Evolutionary conservation across 2,888 invertebrate species (phyloP).

Genomic region (Amphipyra berbera): DNA sequence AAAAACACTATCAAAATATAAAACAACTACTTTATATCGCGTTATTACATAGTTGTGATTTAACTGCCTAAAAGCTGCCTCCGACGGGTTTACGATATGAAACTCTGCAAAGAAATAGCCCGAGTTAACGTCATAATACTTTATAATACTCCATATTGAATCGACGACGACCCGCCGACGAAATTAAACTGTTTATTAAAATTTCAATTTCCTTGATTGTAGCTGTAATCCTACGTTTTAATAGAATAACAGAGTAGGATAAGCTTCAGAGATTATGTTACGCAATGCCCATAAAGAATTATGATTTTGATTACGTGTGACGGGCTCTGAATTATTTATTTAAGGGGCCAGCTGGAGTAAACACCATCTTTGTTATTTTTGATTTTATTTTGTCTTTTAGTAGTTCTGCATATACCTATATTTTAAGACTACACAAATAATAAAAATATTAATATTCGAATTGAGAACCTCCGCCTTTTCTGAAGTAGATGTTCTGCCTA

Average conservation of each 20-base stretch:
- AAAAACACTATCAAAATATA: slow-evolving; percentile 21
- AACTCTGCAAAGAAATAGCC: slow-evolving; percentile 66
- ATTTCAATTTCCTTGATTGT: slow-evolving; percentile 68
- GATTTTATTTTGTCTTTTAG: background rate
- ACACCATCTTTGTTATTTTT: background rate
- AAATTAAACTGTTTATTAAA: slow-evolving; percentile 68
- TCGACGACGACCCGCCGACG: slow-evolving; percentile 46
- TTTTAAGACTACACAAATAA: no score
- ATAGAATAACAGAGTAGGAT: slow-evolving; percentile 61
- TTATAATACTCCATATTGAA: slow-evolving; percentile 57
- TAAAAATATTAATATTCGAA: no score
- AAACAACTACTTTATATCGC: slow-evolving; percentile 25
- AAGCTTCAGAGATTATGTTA: slow-evolving; percentile 55
- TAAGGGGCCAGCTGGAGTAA: background rate
- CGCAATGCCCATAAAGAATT: slow-evolving; percentile 50
- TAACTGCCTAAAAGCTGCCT: slow-evolving; percentile 70
- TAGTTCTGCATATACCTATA: background rate
- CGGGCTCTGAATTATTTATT: slow-evolving; percentile 31
- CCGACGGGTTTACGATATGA: slow-evolving; percentile 75
- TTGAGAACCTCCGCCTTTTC: no score
- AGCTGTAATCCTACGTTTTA: slow-evolving; percentile 57
- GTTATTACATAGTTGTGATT: slow-evolving; percentile 72
- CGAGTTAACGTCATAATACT: slow-evolving; percentile 59
- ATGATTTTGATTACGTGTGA: slow-evolving; percentile 47
- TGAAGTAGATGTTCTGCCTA: no score